Conservation (phyloP, 2,797 vertebrate species). For the Carduelis carduelis region DNA sequence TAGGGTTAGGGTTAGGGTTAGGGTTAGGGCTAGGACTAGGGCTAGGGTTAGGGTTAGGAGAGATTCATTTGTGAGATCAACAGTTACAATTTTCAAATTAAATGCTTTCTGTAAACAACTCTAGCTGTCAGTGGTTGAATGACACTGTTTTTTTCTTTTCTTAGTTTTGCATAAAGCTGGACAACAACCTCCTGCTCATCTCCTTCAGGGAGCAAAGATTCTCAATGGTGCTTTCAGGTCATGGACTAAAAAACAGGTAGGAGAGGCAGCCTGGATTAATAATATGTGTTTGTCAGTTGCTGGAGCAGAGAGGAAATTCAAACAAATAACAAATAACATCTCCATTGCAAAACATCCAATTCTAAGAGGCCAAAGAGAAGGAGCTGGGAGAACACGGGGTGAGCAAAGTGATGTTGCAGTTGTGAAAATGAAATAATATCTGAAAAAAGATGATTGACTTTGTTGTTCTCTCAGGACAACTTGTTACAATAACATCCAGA, state of each 20-base stretch:
- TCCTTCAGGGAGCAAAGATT: conserved; percentile 97
- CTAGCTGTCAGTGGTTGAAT: background rate
- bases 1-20: no score
- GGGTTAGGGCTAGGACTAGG: no score
- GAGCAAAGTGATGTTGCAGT: background rate
- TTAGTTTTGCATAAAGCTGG: conserved; percentile 95
- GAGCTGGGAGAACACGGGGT: background rate
- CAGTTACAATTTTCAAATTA: background rate
- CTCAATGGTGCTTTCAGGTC: conserved; percentile 97
- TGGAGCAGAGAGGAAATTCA: background rate
- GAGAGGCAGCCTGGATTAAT: background rate
- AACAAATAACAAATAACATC: background rate
- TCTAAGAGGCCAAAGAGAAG: background rate
- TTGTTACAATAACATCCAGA: background rate
- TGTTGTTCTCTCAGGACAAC: background rate
- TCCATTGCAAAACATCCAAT: background rate
- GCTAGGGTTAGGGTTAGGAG: background rate
- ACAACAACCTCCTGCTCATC: conserved; percentile 89
- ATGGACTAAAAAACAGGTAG: conserved; percentile 98
- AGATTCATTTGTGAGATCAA: background rate
- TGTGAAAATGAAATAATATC: background rate
- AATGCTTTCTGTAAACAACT: background rate
- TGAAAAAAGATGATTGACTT: background rate
- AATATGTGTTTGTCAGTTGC: background rate
- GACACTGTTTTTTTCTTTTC: background rate